Percentiles rank a stretch among this genome's conserved stretches.
These are phyloP conservation scores for Eupithecia insigniata DNA, from an alignment of 2,888 invertebrate species.

Conservation along the genomic window DNA sequence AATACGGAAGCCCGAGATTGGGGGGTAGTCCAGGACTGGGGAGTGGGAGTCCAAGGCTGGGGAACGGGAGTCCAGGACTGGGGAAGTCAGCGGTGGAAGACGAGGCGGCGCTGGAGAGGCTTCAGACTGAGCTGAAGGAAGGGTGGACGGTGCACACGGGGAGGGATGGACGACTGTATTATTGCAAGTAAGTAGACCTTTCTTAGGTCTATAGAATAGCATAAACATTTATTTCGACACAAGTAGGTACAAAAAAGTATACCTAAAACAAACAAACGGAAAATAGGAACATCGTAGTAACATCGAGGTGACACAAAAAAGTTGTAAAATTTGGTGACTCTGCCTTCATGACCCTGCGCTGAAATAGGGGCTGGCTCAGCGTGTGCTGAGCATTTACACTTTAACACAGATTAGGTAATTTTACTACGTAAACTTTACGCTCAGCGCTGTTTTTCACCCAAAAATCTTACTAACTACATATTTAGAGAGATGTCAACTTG, in stretches of 20 bases:
- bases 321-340: background rate
- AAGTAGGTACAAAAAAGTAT: background rate
- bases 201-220: background rate
- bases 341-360: background rate
- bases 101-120: conserved; percentile 79
- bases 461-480: no score
- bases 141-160: conserved; percentile 92
- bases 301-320: background rate
- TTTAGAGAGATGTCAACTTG: background rate
- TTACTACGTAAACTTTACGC: no score
- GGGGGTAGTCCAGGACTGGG: conserved; percentile 59
- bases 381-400: background rate
- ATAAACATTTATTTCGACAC: background rate
- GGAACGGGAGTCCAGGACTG: conserved; percentile 65
- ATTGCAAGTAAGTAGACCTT: conserved; percentile 91
- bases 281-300: background rate
- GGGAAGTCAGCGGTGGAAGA: conserved; percentile 66
- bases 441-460: background rate
- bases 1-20: conserved; percentile 61
- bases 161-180: conserved; percentile 92
- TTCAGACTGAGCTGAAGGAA: conserved; percentile 86
- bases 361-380: background rate
- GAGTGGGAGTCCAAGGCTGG: conserved; percentile 62
- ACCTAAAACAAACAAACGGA: background rate
- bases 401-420: no score